A percentile compares a stretch with the other conserved stretches of the same genome.
These are phyloP conservation scores for Notodonta ziczac DNA, from an alignment of 2,888 invertebrate species.

Conservation along the genomic window DNA sequence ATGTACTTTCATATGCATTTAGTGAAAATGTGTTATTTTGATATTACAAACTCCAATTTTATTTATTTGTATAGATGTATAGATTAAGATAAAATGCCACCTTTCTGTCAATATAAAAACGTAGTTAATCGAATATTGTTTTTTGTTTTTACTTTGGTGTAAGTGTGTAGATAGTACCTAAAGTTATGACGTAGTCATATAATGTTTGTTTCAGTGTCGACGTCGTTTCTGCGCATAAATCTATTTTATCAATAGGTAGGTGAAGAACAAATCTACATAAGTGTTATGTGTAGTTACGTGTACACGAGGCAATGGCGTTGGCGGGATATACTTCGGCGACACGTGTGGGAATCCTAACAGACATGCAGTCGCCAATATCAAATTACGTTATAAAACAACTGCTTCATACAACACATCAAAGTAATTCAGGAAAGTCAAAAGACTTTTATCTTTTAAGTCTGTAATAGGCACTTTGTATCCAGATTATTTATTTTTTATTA, in stretches of 20 bases:
- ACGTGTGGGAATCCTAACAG: conserved; percentile 44
- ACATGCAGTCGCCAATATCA: conserved; percentile 44
- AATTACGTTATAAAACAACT: conserved; percentile 17
- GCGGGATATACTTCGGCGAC: conserved; percentile 30
- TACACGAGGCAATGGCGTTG: conserved; percentile 43
- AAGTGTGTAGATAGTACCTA: background rate
- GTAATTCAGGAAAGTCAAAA: background rate
- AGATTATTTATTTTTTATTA: too few species aligned
- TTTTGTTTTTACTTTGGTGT: background rate
- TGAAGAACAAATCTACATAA: conserved; percentile 28
- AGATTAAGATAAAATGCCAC: too few species aligned
- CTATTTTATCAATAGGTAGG: conserved; percentile 1
- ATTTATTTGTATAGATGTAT: too few species aligned
- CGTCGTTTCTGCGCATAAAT: conserved; percentile 1
- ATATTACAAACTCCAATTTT: too few species aligned
- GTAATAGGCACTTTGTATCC: too few species aligned
- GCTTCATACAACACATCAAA: conserved; percentile 12
- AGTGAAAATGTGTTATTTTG: too few species aligned
- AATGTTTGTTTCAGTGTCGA: background rate
- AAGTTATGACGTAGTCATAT: too few species aligned
- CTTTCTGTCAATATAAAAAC: background rate
- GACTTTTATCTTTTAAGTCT: too few species aligned
- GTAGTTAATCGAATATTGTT: background rate
- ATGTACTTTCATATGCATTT: too few species aligned
- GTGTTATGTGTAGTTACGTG: conserved; percentile 29